Evolutionary conservation across 2,113 vertebrate species (phyloP), one percentile per base, ranked within the genome.

Genomic region (Gobiocypris rarus): DNA sequence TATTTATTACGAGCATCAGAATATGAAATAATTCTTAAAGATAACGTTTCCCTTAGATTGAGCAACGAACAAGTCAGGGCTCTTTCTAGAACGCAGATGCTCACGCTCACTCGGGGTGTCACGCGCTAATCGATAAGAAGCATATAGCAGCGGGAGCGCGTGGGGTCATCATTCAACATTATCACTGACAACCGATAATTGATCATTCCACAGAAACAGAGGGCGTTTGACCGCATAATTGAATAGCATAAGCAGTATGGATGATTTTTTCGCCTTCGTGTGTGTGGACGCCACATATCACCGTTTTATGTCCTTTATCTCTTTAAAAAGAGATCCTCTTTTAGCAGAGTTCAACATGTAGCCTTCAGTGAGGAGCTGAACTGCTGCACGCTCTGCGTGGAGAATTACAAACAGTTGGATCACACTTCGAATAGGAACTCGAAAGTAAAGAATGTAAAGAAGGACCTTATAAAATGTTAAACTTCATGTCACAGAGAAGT

Each of bases 141-240:
- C 88, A 82, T 79, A 85, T 89, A 75, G 67, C 78, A 45, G 82
- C 78, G 38, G 86, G 90, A 91, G 83, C 85, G 87, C 88, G 86
- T 85, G 81, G 75, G 85, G 81, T 88, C 91, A 95, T 93, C 93
- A 90, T 87, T 94, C 88, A 89, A 92, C 89, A 87, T 94, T 95
- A 93, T 95, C 94, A 90, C 91, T 94, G 94, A 94, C 93, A 93
- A 89, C 90, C 92, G 91, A 92, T 94, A 95, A 96, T 95, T 94
- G 96, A 96, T 96, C 94, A 92, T 89, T 91, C 91, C 92, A 88
- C 91, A 88, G 91, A 91, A 93, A 93, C 91, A 88, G 76, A 86
- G 86, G 87, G 92, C 91, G 95, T 93, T 90, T 95, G 92, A 89
- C 88, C 89, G 89, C 91, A 94, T 95, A 95, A 95, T 91, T 93